phyloP scores from a whole-genome alignment of 2,113 vertebrate genomes.

The Aix galericulata region DNA sequence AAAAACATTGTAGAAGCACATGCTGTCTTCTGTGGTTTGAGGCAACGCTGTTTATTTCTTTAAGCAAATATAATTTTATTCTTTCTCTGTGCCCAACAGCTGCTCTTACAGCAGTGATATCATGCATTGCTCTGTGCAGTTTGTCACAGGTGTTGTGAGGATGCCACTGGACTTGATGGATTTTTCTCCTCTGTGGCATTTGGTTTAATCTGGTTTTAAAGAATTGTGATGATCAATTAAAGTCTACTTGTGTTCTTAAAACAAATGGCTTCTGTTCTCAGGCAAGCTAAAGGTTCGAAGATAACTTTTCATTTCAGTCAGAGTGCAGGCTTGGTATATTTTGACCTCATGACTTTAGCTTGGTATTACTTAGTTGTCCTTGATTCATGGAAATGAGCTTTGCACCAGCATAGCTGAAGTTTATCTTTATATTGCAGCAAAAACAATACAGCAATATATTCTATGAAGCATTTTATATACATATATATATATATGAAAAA shows the following conservation, averaged over 20 bases:
- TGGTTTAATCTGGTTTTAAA: constrained; percentile 60
- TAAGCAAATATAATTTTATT: background rate
- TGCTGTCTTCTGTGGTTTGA: background rate
- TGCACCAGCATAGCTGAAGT: constrained; percentile 14
- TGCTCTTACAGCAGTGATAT: background rate
- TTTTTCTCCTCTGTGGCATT: constrained; percentile 18
- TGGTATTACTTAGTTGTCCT: constrained; percentile 46
- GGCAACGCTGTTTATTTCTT: background rate
- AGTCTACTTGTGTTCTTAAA: constrained; percentile 64
- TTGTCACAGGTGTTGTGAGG: background rate
- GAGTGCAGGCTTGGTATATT: constrained; percentile 55
- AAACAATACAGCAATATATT: background rate
- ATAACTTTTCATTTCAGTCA: constrained; percentile 74
- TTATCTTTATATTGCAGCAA: constrained; percentile 28
- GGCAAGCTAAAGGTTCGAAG: constrained; percentile 66
- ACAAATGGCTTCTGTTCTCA: constrained; percentile 66
- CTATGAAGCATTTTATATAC: background rate
- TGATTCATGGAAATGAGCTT: constrained; percentile 44
- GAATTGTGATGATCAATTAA: constrained; percentile 67
- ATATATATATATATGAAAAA: too few relatives aligned
- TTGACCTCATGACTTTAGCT: constrained; percentile 66
- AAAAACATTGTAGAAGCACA: background rate
- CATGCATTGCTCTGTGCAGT: background rate
- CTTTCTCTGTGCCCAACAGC: background rate
- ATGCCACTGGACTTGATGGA: constrained; percentile 1